phyloP scores from a whole-genome alignment of 2,888 invertebrate genomes.

The Nycteola revayana region DNA sequence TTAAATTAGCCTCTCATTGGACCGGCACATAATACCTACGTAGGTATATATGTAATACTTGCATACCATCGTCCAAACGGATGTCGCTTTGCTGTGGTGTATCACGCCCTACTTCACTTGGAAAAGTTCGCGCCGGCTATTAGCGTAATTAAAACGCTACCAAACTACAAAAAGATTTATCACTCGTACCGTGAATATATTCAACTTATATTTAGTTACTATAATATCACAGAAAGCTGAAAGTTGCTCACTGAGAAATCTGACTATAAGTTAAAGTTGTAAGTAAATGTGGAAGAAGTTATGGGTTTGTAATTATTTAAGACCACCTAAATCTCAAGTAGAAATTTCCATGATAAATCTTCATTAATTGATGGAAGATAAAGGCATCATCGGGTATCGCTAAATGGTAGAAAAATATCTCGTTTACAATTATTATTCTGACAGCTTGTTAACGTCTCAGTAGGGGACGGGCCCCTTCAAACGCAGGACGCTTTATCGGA shows the following conservation, averaged over 20 bases:
- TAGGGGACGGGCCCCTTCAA: conserved; percentile 54
- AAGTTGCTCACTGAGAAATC: conserved; percentile 8
- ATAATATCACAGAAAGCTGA: conserved; percentile 14
- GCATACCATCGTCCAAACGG: conserved; percentile 40
- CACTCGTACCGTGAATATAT: conserved; percentile 40
- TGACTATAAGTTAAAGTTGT: neutral
- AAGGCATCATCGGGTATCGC: conserved; percentile 10
- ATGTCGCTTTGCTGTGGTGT: conserved; percentile 56
- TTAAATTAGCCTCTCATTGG: neutral
- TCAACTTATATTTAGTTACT: conserved; percentile 40
- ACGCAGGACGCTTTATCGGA: conserved; percentile 47
- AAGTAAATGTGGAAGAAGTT: neutral
- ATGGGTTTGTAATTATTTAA: neutral
- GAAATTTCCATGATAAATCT: neutral
- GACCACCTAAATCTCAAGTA: neutral
- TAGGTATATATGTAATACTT: conserved; percentile 2
- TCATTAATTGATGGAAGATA: neutral
- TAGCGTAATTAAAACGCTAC: conserved; percentile 78
- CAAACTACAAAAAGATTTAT: conserved; percentile 65
- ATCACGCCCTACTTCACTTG: conserved; percentile 70
- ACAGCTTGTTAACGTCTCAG: conserved; percentile 58
- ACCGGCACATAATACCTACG: no score
- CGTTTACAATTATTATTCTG: conserved; percentile 36
- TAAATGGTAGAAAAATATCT: conserved; percentile 22
- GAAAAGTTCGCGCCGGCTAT: conserved; percentile 67